Evolutionary conservation across 2,797 vertebrate species (phyloP), one percentile per base, ranked within the genome.

Genomic region (Nyctibius grandis): DNA sequence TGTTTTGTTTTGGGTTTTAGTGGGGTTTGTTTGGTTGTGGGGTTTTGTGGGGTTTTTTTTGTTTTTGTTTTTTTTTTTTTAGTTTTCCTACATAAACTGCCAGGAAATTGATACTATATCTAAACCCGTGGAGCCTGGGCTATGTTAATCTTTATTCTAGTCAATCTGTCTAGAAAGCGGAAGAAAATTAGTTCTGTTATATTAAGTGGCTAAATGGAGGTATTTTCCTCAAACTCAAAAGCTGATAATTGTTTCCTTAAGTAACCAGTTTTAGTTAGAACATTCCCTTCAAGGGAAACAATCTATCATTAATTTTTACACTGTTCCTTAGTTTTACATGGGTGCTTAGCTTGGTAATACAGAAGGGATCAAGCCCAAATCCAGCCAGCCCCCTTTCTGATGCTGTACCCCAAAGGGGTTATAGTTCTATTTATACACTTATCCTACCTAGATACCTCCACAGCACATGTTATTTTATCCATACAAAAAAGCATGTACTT

Each of bases 241-340:
- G 38, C 33, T 67, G 33, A 3, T 86, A 88, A 94, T 84, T 88
- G 69, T 74, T 95, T 90, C 82, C 76, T 84, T 57, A 95, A 88
- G 72, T 45, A 63, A 57, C 6, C 12, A 74, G 17, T 31, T 84
- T 70, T 59, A 85, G 56, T 67, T 75, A 67, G 40, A 92, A 89
- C 31, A 89, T 50, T 51, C 9, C 13, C 40, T 74, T 22, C 53
- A 67, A 73, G 9, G 47, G 33, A 93, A 85, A 64, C 33, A 84
- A 84, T 26, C 50, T 29, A 31, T 78, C 44, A 83, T 63, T 65
- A 64, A 26, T 38, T 92, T 93, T 81, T 60, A 77, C 33, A 53
- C 28, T 29, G 22, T 40, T 73, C 23, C 50, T 83, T 40, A 63
- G 36, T 59, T 92, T 73, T 54, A 81, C 42, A 28, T 7, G 6